A percentile compares a stretch with the other conserved stretches of the same genome.
phyloP scores from a whole-genome alignment of 2,888 invertebrate genomes.

The Volucella bombylans region DNA sequence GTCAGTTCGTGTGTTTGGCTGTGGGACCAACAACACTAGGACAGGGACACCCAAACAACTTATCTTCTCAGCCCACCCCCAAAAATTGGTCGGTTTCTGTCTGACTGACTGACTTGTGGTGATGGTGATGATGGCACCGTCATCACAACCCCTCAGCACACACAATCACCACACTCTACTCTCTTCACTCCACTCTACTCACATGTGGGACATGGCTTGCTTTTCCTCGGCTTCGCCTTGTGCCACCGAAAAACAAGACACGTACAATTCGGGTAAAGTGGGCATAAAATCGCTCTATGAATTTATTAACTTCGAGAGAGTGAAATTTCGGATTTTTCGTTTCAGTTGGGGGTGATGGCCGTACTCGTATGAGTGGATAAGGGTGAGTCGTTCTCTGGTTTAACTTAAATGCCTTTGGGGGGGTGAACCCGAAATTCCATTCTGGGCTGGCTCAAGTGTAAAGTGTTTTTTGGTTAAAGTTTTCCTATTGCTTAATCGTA shows the following conservation, averaged over 20 bases:
- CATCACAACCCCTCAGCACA: slow-evolving; percentile 40
- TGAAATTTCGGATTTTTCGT: slow-evolving; percentile 68
- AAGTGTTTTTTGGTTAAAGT: slow-evolving; percentile 57
- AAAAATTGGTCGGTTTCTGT: slow-evolving; percentile 55
- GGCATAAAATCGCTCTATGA: slow-evolving; percentile 74
- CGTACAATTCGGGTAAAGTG: slow-evolving; percentile 69
- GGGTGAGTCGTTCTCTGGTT: slow-evolving; percentile 20
- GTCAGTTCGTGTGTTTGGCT: slow-evolving; percentile 12
- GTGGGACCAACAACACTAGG: background rate
- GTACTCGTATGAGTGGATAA: background rate
- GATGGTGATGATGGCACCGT: slow-evolving; percentile 55
- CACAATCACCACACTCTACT: background rate
- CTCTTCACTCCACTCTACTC: background rate
- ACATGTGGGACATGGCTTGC: slow-evolving; percentile 13
- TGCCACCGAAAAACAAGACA: slow-evolving; percentile 53
- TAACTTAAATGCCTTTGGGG: slow-evolving; percentile 12
- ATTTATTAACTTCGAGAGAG: slow-evolving; percentile 71
- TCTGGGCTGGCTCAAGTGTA: slow-evolving; percentile 52
- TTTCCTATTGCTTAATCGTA: slow-evolving; percentile 58
- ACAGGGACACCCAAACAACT: slow-evolving; percentile 62
- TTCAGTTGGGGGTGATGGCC: slow-evolving; percentile 10
- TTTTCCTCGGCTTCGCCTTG: background rate
- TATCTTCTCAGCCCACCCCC: slow-evolving; percentile 53
- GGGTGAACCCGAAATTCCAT: slow-evolving; percentile 58
- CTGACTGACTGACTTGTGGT: slow-evolving; percentile 66